These are phyloP conservation scores for Lasioglossum baleicum DNA, from an alignment of 1,140 invertebrate species.

Conservation along the genomic window DNA sequence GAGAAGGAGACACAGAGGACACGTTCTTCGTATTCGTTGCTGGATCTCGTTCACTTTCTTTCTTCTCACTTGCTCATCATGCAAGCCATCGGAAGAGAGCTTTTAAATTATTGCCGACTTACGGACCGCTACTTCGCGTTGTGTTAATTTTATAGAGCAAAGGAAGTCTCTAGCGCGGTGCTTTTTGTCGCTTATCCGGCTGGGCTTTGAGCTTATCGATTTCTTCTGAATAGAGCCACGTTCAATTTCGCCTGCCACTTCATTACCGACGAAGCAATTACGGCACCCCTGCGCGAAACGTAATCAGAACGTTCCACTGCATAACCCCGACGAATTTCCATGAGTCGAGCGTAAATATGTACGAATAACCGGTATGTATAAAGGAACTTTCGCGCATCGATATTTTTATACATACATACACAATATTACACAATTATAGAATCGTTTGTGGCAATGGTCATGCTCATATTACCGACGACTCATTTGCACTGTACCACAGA, in stretches of 20 bases:
- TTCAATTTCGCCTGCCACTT: constrained; percentile 30
- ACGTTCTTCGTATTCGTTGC: background rate
- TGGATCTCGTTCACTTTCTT: background rate
- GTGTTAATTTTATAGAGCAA: constrained; percentile 45
- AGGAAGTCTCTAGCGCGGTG: background rate
- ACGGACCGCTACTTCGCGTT: constrained; percentile 23
- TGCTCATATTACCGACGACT: too few relatives aligned
- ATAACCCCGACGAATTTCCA: background rate
- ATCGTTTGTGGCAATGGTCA: too few relatives aligned
- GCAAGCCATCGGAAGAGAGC: constrained; percentile 18
- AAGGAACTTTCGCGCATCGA: too few relatives aligned
- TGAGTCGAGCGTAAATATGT: constrained; percentile 1
- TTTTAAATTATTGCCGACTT: constrained; percentile 57
- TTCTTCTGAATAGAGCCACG: constrained; percentile 22
- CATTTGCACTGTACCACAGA: too few relatives aligned
- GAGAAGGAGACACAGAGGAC: background rate
- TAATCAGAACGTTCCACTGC: constrained; percentile 15
- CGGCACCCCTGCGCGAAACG: background rate
- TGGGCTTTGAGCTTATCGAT: constrained; percentile 27
- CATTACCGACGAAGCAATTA: constrained; percentile 23
- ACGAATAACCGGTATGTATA: too few relatives aligned
- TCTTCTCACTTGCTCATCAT: constrained; percentile 14
- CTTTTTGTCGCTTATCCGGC: constrained; percentile 37
- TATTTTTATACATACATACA: too few relatives aligned
- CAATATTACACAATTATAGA: too few relatives aligned